Evolutionary conservation across 2,888 invertebrate genomes (phyloP), one percentile per base, ranked within the genome.

Genomic region (Linnaemya tessellans): DNA sequence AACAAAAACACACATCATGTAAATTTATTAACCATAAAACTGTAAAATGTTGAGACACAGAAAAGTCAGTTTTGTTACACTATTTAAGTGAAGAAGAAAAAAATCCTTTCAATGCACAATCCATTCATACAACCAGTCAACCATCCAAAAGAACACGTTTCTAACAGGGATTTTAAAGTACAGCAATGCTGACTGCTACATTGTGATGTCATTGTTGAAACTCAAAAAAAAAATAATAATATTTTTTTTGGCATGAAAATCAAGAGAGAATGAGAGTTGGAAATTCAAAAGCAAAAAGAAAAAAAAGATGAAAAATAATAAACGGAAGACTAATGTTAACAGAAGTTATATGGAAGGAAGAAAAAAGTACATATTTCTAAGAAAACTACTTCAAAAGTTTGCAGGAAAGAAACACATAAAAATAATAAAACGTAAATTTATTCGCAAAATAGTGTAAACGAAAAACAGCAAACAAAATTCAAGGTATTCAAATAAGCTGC

Each of bases 61-160:
- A 80, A 70, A 71, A 77, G 70, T 64, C 25, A 78, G 65, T 87
- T 86, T 83, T 64, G 74, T 80, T 83, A 54, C 80, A 84, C 83
- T 78, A 70, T 83, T 84, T 74, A 84, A 83, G 80, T 80, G 77
- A 64, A 68, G 11, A 41, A 41, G 3, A 75, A 82, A 86, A 77
- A 83, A 87, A 78, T 87, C 74, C 79, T 67, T 83, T 80, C 46
- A 35, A 5, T 70, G 22, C 67, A 67, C 67, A 60, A 73, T 15
- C 43, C 18, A 73, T 58, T 54, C 67, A 74, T 67, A 35, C 58
- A 68, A 22, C 25, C 54, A 62, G 64, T 38, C 70, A 64, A 77
- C 64, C 77, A 41, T 62, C 2, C 15, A 43, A 49, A 25, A 62
- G 62, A 70, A 79, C 51, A 79, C 41, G 78, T 22, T 64, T 67